Evolutionary conservation across 2,888 invertebrate species (phyloP).

Genomic region (Timandra comae): DNA sequence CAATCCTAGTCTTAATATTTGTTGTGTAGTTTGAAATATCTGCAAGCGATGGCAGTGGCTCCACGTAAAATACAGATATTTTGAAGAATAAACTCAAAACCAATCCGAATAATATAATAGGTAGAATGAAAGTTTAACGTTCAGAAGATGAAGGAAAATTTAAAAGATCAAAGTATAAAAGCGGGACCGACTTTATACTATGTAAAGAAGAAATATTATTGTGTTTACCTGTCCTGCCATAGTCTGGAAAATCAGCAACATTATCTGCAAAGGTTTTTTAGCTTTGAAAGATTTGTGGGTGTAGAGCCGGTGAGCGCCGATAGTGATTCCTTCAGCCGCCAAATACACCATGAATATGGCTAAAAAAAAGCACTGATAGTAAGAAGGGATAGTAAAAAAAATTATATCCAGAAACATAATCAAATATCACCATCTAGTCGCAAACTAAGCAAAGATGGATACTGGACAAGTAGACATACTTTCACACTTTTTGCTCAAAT

Average conservation of each 20-base stretch:
- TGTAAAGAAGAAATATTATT: neutral
- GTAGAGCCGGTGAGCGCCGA: slow-evolving; percentile 88
- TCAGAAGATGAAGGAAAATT: neutral
- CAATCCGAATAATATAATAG: neutral
- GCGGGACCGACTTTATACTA: neutral
- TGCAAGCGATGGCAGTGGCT: too few species aligned
- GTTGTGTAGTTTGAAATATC: too few species aligned
- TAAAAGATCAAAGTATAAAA: neutral
- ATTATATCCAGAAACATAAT: neutral
- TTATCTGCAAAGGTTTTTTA: slow-evolving; percentile 75
- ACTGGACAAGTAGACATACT: neutral
- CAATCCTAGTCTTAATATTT: too few species aligned
- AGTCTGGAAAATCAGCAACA: slow-evolving; percentile 81
- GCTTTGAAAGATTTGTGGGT: slow-evolving; percentile 89
- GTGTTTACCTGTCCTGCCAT: slow-evolving; percentile 88
- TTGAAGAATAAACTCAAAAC: too few species aligned
- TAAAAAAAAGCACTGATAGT: slow-evolving; percentile 6
- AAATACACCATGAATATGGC: slow-evolving; percentile 11
- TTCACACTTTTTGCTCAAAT: neutral
- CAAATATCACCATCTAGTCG: neutral
- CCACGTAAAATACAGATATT: too few species aligned
- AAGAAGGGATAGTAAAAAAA: neutral
- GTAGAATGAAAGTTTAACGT: neutral
- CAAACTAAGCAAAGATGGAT: neutral
- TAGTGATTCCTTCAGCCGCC: slow-evolving; percentile 80